Evolutionary conservation across 2,797 vertebrate genomes (phyloP), one percentile per base, ranked within the genome.

Genomic region (Poeciliopsis paucimaculata): DNA sequence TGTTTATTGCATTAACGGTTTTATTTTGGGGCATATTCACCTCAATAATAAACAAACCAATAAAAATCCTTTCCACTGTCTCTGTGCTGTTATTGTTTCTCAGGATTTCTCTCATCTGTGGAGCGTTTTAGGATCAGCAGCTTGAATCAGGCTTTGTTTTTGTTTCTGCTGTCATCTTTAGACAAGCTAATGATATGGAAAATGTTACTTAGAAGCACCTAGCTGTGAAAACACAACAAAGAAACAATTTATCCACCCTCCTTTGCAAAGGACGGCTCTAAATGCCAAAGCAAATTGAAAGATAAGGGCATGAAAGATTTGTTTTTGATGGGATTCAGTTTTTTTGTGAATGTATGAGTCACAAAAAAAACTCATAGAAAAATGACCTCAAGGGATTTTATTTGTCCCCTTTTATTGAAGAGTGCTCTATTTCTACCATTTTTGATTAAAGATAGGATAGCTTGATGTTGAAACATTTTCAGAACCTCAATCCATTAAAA

Each of bases 121-220:
- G 6, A 34, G 41, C 2, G 16, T 78, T 73, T 70, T 66, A 81
- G 73, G 36, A 73, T 66, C 55, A 26, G 60, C 41, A 49, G 62
- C 55, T 60, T 9, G 2, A 53, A 66, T 75, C 60, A 36, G 41
- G 83, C 73, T 83, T 73, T 51, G 73, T 36, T 71, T 71, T 70
- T 20, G 31, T 51, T 68, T 39, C 43, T 31, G 72, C 83, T 73
- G 60, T 84, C 79, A 45, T 4, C 75, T 49, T 80, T 49, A 84
- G 92, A 93, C 88, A 80, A 82, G 87, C 78, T 91, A 92, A 94
- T 90, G 84, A 83, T 74, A 81, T 75, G 90, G 87, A 94, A 94
- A 93, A 88, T 60, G 34, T 60, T 82, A 75, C 77, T 84, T 91
- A 76, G 79, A 90, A 88, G 78, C 45, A 79, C 12, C 49, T 2